A percentile compares a stretch with the other conserved stretches of the same genome.
These are phyloP conservation scores for Cynocephalus volans DNA, from an alignment of 2,113 vertebrate genomes.

Conservation along the genomic window DNA sequence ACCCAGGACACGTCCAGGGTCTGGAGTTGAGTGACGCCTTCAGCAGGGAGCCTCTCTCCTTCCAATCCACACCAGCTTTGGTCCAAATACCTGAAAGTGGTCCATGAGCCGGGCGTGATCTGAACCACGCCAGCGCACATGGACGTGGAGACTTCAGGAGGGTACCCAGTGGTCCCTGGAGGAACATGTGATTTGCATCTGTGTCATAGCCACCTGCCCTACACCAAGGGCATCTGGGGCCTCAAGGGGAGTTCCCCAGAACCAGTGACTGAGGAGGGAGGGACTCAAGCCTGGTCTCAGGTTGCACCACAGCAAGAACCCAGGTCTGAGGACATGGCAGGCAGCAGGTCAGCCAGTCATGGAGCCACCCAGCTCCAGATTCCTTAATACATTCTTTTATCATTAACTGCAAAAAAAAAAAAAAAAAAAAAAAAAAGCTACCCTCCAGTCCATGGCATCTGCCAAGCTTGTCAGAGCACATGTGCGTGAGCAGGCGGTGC, in stretches of 20 bases:
- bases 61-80: background rate
- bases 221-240: background rate
- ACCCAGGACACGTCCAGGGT: background rate
- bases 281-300: accelerated
- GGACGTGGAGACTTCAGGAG: background rate
- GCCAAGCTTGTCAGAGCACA: background rate
- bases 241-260: accelerated
- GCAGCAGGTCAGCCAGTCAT: too few species aligned
- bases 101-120: accelerated
- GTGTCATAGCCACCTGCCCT: background rate
- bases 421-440: background rate
- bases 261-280: background rate
- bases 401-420: background rate
- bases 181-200: background rate
- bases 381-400: background rate
- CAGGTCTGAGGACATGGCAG: background rate
- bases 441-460: background rate
- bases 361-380: background rate
- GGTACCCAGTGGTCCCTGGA: accelerated
- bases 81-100: background rate
- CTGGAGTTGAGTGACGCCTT: background rate
- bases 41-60: background rate
- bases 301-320: accelerated
- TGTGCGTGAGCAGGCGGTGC: accelerated
- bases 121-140: background rate